Evolutionary conservation across 2,888 invertebrate genomes (phyloP).

Genomic region (Andrena fulva): DNA sequence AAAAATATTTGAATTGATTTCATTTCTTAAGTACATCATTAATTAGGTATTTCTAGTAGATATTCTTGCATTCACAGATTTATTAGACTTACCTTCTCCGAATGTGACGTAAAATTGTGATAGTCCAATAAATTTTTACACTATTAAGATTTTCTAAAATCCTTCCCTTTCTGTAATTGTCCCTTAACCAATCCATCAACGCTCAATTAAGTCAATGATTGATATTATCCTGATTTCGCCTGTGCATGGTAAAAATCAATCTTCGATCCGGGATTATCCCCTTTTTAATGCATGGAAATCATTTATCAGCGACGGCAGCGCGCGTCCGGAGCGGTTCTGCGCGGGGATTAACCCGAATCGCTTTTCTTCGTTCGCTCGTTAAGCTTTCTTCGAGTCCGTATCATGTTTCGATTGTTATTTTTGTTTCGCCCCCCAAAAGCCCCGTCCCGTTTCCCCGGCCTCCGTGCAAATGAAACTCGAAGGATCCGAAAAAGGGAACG

Average conservation of each 20-base stretch:
- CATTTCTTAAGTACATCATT: too few relatives aligned
- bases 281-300: not conserved
- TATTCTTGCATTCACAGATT: too few relatives aligned
- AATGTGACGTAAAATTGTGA: too few relatives aligned
- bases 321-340: not conserved
- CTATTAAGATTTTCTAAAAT: too few relatives aligned
- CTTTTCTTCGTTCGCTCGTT: constrained; percentile 4
- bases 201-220: not conserved
- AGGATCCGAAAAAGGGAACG: constrained; percentile 50
- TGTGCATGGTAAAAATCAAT: not conserved
- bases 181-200: not conserved
- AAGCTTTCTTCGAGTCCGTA: constrained; percentile 2
- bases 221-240: not conserved
- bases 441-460: constrained; percentile 5
- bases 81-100: too few relatives aligned
- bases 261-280: not conserved
- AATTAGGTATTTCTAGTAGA: too few relatives aligned
- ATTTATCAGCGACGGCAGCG: not conserved
- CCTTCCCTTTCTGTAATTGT: too few relatives aligned
- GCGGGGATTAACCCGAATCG: constrained; percentile 6
- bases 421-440: constrained; percentile 12
- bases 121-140: too few relatives aligned
- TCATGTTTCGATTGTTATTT: constrained; percentile 15
- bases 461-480: constrained; percentile 64
- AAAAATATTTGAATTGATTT: too few relatives aligned